Evolutionary conservation across 2,113 vertebrate genomes (phyloP).

Genomic region (Acinonyx jubatus): DNA sequence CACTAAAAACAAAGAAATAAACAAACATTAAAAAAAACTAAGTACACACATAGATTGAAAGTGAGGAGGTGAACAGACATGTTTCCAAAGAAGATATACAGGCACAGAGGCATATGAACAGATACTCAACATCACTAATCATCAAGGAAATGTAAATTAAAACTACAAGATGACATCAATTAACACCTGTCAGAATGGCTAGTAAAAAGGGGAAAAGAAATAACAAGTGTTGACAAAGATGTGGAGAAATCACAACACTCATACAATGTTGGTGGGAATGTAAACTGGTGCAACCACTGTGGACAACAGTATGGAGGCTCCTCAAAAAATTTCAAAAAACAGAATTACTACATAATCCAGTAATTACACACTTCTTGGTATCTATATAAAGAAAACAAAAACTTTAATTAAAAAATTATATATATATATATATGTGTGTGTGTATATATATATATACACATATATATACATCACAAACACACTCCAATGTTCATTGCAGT

Average conservation of each 20-base stretch:
- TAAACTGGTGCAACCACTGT: neutral
- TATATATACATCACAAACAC: neutral
- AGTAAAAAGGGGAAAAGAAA: neutral
- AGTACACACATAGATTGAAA: neutral
- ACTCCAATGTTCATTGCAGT: neutral
- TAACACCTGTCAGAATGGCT: neutral
- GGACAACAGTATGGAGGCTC: neutral
- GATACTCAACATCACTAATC: neutral
- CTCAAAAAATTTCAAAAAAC: neutral
- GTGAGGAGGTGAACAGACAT: neutral
- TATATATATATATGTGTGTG: neutral
- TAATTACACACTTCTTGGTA: neutral
- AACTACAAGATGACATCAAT: neutral
- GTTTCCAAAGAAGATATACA: neutral
- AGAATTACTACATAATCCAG: neutral
- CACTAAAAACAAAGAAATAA: too few species aligned
- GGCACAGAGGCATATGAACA: neutral
- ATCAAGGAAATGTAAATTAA: neutral
- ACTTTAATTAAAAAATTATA: neutral
- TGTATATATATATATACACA: neutral
- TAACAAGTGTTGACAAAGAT: neutral
- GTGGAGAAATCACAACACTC: neutral
- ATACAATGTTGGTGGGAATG: neutral
- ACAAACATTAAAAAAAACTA: neutral
- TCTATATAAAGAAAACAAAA: neutral